Evolutionary conservation across 1,140 invertebrate species (phyloP), one percentile per base, ranked within the genome.

Genomic region (Brachionus angularis): DNA sequence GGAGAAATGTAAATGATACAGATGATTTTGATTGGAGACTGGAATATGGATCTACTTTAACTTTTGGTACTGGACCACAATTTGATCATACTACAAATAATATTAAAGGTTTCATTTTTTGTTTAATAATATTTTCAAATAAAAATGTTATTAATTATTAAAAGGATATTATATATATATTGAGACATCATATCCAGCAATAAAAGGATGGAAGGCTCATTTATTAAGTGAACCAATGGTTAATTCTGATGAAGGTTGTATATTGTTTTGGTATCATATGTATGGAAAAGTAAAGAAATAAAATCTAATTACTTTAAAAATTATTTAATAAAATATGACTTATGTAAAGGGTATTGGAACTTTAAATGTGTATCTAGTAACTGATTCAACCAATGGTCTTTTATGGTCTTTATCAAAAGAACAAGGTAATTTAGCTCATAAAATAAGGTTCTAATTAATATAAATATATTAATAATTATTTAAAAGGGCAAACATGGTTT

Each of bases 11-110:
- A 34, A 46, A 46, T 50, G 42, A 31, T 36, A 47, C 62, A 3
- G 72, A 69, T 7, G 36, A 55, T 8, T 79, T 80, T 77, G 76
- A 80, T 72, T 79, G 78, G 78, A 74, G 71, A 39, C 67, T 75
- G 46, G 69, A 72, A 23, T 61, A 44, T 34, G 75, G 75, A 1
- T 31, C 72, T 0, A 78, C 78, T 21, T 8, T 47, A 8, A 77
- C 75, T 39, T n/a, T 34, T 8, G 74, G 74, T 14, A 78, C 78
- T 16, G 78, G 79, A 21, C 79, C 79, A 0, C 84, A 84, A 5
- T 84, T 83, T 75, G 89, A 91, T 76, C 89, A 84, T 64, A 83
- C 83, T 21, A 34, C 39, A 47, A 7, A 16, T 16, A 61, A 25
- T 8, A 25, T 10, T 16, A 39, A 55, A 53, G 44, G 34, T 36